Evolutionary conservation across 2,888 invertebrate genomes (phyloP), one percentile per base, ranked within the genome.

Genomic region (Ormyrus rosae): DNA sequence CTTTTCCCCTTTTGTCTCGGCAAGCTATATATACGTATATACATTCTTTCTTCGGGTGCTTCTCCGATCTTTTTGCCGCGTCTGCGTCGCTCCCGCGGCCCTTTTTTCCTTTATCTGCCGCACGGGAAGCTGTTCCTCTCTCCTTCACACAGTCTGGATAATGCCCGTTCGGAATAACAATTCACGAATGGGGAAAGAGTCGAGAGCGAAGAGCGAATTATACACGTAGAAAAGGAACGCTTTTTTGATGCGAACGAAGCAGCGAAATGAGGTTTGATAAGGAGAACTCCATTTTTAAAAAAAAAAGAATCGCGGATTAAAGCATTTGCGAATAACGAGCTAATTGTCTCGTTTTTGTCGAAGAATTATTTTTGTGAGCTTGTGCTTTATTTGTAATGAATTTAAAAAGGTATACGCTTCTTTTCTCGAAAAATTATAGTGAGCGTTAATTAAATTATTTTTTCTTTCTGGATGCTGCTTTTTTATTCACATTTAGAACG

Each of bases 101-200:
- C 13, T 58, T 45, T 70, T 34, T 34, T 34, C 34, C 45, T 69
- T 68, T 68, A 19, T 51, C n/a, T 55, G 19, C 10, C 58, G 60
- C 13, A 45, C 55, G 19, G 11, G 19, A 48, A 61, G 55, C 60
- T 60, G 4, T 65, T 51, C 10, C 55, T 48, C 46, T 55, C 48
- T 60, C 65, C 19, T 48, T 19, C 46, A 34, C 34, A 34, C 34
- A 34, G 34, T 19, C 19, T 6, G 45, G 10, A n/a, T 68, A 67
- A 63, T 76, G 72, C 69, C 73, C 58, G 58, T 73, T 68, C 72
- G 61, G 77, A 81, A 81, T 81, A 77, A 77, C 61, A 77, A 81
- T 77, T 72, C 63, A 34, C 13, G 63, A 6, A 9, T 7, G 68
- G 10, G 9, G 46, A 60, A 34, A 53, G 48, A 60, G 9, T 8